Evolutionary conservation across 1,140 invertebrate species (phyloP).

Genomic region (Homalodisca vitripennis): DNA sequence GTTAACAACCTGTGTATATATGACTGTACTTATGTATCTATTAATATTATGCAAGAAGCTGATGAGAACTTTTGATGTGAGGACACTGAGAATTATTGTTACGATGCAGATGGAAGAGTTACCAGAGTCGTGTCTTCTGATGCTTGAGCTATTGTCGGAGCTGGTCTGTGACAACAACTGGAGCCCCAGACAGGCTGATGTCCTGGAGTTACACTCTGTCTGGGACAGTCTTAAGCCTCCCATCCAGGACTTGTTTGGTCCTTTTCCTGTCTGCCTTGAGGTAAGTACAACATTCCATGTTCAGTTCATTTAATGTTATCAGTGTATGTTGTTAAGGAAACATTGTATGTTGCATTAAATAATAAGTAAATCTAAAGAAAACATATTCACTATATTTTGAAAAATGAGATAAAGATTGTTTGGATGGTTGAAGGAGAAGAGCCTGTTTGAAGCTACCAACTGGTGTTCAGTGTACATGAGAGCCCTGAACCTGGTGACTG

Average conservation of each 20-base stretch:
- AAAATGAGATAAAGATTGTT: neutral
- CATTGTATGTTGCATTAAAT: too few species aligned
- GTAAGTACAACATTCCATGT: neutral
- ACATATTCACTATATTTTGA: neutral
- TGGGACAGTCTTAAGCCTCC: conserved; percentile 22
- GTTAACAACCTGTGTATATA: too few species aligned
- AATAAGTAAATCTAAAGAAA: too few species aligned
- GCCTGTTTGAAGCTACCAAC: conserved; percentile 15
- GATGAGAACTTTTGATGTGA: too few species aligned
- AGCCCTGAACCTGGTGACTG: conserved; percentile 8
- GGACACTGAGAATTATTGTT: too few species aligned
- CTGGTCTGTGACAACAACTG: neutral
- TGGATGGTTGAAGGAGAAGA: neutral
- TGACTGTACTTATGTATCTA: too few species aligned
- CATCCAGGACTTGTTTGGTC: conserved; percentile 14
- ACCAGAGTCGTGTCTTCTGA: conserved; percentile 1
- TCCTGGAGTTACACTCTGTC: conserved; percentile 2
- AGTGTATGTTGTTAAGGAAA: too few species aligned
- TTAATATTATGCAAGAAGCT: too few species aligned
- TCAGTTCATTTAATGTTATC: too few species aligned
- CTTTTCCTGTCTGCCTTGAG: neutral
- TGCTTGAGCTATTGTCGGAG: conserved; percentile 5
- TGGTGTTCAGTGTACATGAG: conserved; percentile 13
- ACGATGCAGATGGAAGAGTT: conserved; percentile 1
- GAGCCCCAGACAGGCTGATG: neutral